phyloP scores from a whole-genome alignment of 2,797 vertebrate genomes.

The Sebastes trivittatus region DNA sequence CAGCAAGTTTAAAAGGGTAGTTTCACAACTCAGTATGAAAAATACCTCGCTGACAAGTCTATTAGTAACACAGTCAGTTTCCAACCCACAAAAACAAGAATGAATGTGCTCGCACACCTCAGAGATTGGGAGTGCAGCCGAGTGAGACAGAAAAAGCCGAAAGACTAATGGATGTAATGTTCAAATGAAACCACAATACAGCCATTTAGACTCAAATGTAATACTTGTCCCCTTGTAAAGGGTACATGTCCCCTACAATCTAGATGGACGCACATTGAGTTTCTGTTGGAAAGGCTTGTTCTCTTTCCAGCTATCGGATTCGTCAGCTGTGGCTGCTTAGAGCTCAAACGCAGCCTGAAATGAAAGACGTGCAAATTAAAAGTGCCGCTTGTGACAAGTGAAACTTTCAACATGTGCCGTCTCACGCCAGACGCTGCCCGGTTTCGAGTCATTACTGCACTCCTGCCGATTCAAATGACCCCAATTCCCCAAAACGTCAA shows the following conservation, averaged over 20 bases:
- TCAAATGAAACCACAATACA: constrained; percentile 16
- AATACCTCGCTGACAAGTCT: constrained; percentile 42
- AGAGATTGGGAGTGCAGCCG: constrained; percentile 9
- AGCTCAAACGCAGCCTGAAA: constrained; percentile 24
- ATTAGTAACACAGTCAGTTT: constrained; percentile 31
- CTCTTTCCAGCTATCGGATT: neutral
- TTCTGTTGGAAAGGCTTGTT: neutral
- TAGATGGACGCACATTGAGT: constrained; percentile 3
- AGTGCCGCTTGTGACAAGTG: constrained; percentile 33
- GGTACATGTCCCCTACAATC: neutral
- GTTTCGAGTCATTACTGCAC: constrained; percentile 46
- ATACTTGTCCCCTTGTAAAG: neutral
- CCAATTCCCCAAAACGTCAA: constrained; percentile 47
- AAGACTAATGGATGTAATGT: constrained; percentile 25
- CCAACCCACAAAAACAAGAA: constrained; percentile 18
- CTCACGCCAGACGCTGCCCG: constrained; percentile 23
- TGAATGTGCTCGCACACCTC: constrained; percentile 23
- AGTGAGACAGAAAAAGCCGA: constrained; percentile 10
- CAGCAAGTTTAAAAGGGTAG: constrained; percentile 1
- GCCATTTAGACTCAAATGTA: constrained; percentile 23
- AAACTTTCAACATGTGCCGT: constrained; percentile 29
- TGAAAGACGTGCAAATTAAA: constrained; percentile 39
- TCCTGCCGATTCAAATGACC: constrained; percentile 52
- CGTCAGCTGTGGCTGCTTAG: constrained; percentile 2
- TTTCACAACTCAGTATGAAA: constrained; percentile 12